phyloP scores from a whole-genome alignment of 2,888 invertebrate species.

The Capitulum mitella region DNA sequence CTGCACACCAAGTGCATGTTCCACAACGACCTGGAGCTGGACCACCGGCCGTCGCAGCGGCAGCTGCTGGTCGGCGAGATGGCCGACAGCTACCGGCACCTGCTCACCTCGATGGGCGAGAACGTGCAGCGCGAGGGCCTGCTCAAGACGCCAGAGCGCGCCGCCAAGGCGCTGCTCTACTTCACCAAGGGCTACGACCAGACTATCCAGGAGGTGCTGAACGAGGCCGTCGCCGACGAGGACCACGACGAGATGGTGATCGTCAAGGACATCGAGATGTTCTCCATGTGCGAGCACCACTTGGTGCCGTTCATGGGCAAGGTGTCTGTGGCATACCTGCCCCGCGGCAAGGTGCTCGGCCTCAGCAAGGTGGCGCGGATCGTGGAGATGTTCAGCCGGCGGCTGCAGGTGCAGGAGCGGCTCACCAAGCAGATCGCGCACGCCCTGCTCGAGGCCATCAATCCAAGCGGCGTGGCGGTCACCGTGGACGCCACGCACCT shows the following conservation, averaged over 20 bases:
- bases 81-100: conserved; percentile 75
- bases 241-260: conserved; percentile 99
- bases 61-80: conserved; percentile 80
- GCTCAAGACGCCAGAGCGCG: conserved; percentile 92
- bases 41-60: conserved; percentile 44
- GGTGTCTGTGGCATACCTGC: conserved; percentile 96
- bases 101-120: conserved; percentile 80
- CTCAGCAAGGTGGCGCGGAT: conserved; percentile 88
- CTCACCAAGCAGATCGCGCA: conserved; percentile 96
- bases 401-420: conserved; percentile 96
- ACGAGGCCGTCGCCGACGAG: conserved; percentile 96
- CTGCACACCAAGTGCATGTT: conserved; percentile 34
- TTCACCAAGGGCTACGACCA: conserved; percentile 72
- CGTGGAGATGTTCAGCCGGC: conserved; percentile 93
- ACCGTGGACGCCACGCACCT: conserved; percentile 98
- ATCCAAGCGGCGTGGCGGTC: conserved; percentile 97
- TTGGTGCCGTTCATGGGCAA: conserved; percentile 97
- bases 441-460: conserved; percentile 92
- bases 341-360: conserved; percentile 93
- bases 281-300: conserved; percentile 98
- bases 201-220: conserved; percentile 48
- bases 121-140: conserved; percentile 86
- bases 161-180: conserved; percentile 96
- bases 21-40: conserved; percentile 36
- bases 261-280: conserved; percentile 99